phyloP scores from a whole-genome alignment of 2,113 vertebrate species.

The Puma concolor region DNA sequence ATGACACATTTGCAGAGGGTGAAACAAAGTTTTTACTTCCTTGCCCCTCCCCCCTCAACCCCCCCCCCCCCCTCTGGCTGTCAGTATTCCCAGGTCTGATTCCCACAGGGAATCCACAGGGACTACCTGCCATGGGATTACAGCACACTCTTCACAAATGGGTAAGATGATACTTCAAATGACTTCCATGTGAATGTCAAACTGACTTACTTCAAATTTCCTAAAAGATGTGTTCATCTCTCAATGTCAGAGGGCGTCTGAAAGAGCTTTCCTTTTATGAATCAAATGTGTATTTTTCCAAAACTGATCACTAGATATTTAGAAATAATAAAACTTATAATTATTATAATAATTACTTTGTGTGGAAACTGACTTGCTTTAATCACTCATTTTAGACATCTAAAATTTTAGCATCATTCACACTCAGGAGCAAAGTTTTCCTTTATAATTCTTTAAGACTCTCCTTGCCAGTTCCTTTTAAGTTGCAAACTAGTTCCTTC shows the following conservation, averaged over 20 bases:
- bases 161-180: background rate
- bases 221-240: background rate
- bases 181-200: background rate
- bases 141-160: background rate
- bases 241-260: background rate
- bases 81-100: background rate
- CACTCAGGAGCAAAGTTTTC: background rate
- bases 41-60: background rate
- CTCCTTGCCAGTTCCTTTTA: background rate
- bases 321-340: conserved; percentile 16
- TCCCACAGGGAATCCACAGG: background rate
- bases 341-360: background rate
- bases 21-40: background rate
- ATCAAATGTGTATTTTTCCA: background rate
- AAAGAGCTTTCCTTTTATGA: conserved; percentile 35
- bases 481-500: background rate
- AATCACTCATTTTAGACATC: background rate
- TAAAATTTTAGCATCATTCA: conserved; percentile 25
- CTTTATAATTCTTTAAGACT: background rate
- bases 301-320: background rate
- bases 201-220: conserved; percentile 33
- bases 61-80: background rate
- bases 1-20: background rate
- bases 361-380: conserved; percentile 2
- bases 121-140: background rate